Conservation (phyloP, 2,888 invertebrate genomes). For the Lepidocyrtinus sp. region DNA sequence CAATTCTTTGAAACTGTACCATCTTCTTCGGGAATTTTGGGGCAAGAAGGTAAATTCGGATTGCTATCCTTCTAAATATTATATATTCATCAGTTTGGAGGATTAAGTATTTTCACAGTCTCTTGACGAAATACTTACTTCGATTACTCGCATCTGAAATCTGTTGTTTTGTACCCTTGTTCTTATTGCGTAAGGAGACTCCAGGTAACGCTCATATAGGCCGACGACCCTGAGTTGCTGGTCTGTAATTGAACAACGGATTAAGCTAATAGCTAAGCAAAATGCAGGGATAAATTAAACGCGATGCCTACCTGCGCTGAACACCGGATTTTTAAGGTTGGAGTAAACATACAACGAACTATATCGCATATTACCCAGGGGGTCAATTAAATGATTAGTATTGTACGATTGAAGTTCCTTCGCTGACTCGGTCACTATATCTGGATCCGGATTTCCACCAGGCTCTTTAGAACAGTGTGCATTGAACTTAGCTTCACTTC, state of each 20-base stretch:
- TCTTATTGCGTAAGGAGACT: conserved; percentile 34
- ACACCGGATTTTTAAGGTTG: conserved; percentile 8
- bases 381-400: conserved; percentile 31
- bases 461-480: conserved; percentile 26
- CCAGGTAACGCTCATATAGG: conserved; percentile 38
- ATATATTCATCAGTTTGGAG: too few relatives aligned
- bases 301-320: conserved; percentile 31
- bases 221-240: conserved; percentile 19
- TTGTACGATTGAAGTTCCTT: conserved; percentile 24
- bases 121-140: conserved; percentile 28
- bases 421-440: not conserved
- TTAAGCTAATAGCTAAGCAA: not conserved
- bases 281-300: too few relatives aligned
- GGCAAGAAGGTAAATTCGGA: conserved; percentile 22
- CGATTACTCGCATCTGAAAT: not conserved
- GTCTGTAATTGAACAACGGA: not conserved
- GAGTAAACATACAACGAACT: conserved; percentile 39
- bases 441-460: too few relatives aligned
- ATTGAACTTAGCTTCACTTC: conserved; percentile 11
- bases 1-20: conserved; percentile 21
- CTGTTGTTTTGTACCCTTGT: conserved; percentile 38
- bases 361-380: conserved; percentile 24
- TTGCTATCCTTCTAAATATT: too few relatives aligned
- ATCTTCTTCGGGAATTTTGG: not conserved
- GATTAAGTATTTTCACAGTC: too few relatives aligned